Base-by-base conservation (phyloP, 2,888 invertebrate genomes). In the Tetranychus truncatus region DNA sequence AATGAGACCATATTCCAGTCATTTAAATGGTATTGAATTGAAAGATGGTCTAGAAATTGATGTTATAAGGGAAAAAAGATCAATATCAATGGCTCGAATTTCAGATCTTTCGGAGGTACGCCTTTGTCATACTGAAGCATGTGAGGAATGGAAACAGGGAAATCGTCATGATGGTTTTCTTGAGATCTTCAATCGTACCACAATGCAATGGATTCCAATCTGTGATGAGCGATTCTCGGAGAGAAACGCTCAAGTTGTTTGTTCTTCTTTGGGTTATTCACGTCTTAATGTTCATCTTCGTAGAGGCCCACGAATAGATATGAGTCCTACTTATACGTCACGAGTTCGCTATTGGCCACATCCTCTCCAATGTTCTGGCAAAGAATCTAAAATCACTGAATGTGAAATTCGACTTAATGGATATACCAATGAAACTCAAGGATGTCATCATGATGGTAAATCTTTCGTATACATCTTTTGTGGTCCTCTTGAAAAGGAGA, bases 161-260 rank as follows among this genome's bases (percentile, higher is more conserved):
- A 4, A n/a, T 20, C n/a, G 34, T 65, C 20, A 73, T 20, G 89
- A 90, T 86, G 96, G 96, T 6, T 97, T 95, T 81, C 83, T 97
- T 77, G 95, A 97, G 84, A 91, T 94, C 81, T 97, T 91, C 82
- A 99, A 99, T 81, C 87, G 87, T 79, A 97, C 99, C 1, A 95
- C 95, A 0, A 85, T 92, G 21, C 95, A 96, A 81, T 96, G 95
- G 93, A 91, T 95, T 65, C 93, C 97, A 0, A 89, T 96, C 84
- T 99, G 99, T 83, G 99, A 99, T 83, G 87, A 87, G 71, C 87
- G 94, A 76, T 99, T 99, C 82, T 95, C 95, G 0, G 94, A 96
- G 82, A 87, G 95, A 80, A 97, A 96, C 82, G 96, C 95, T 6
- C 91, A 95, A 85, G 96, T 97, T 0, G 93, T 95, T 0, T 99